Base-by-base conservation (phyloP, 2,888 invertebrate genomes). In the Drosophila testacea region DNA sequence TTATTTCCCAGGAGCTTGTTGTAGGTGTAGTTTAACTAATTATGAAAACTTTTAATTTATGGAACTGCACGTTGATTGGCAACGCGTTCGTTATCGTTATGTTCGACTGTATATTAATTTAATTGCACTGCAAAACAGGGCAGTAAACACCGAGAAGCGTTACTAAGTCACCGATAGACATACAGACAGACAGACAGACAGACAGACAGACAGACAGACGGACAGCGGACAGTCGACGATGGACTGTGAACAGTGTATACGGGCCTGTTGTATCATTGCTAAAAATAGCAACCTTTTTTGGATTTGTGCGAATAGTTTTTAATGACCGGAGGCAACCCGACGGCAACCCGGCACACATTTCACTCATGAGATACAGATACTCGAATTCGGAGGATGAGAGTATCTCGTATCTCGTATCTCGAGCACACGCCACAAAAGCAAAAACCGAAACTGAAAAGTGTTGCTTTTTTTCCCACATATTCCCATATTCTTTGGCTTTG, bases 281-380 rank as follows among this genome's bases (percentile, higher is more conserved):
- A 85, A 77, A 85, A 85, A 85, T 85, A 85, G 87, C 73, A 88
- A 87, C 88, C 88, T 83, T 87, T 83, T 83, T 81, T 65, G 68
- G 73, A 76, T 76, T 77, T 76, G 78, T 77, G 76, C 68, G 76
- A 77, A 77, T 77, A 77, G 76, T 76, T 76, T 71, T 76, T 76
- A 76, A 76, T 76, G 76, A 76, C 76, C 73, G 68, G 78, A 68
- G 76, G 78, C 76, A 77, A 69, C 64, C 64, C 72, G 77, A 47
- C 42, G 56, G 41, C 64, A 47, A 62, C 70, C 57, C 62, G 65
- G 48, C 60, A 69, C 65, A 68, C 62, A 70, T 59, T 66, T 52
- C 64, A 69, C 67, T 62, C 75, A 54, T 57, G 57, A 60, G 59
- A 48, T 60, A 60, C 59, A 50, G 59, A 50, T 48, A 60, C 50